Evolutionary conservation across 1,140 invertebrate species (phyloP), one percentile per base, ranked within the genome.

Genomic region (Drosophila nasuta): DNA sequence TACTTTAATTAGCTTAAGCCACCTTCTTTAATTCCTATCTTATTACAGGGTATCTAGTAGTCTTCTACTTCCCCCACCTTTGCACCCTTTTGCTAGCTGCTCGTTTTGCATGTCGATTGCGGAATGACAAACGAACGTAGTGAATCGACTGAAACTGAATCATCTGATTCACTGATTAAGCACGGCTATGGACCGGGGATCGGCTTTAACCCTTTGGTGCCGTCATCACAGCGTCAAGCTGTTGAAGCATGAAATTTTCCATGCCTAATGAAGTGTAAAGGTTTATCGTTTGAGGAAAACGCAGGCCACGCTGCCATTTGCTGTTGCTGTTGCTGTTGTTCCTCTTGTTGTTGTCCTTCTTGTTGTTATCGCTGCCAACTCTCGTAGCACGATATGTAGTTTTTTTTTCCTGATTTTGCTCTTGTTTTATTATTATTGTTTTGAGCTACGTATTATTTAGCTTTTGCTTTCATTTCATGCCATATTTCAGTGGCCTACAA

Each of bases 81-180:
- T 13, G 20, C 38, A 57, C 45, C 52, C 35, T 30, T 30, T 20
- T 5, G 25, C 33, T 56, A 41, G 13, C 5, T 15, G 10, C 41
- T 45, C 38, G 56, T 15, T 83, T 88, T 81, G 77, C 85, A 83
- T 83, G 63, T 65, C 48, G 62, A 66, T 17, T 72, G 49, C 13
- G 65, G 74, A 72, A 67, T 88, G 85, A 85, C 69, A 79, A 73
- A 82, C 73, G 75, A 68, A 77, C 62, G 57, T 62, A 65, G 60
- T 62, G 81, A 81, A 86, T 86, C 65, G 82, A 68, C 66, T 75
- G 74, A 76, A 76, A 49, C 74, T 72, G 81, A 86, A 85, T 86
- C 81, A 78, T 86, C 74, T 81, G 85, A 90, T 81, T 85, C 86
- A 89, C 79, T 88, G 85, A 88, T 88, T 89, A 89, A 88, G 79